Percentiles rank a stretch among this genome's conserved stretches.
Evolutionary conservation across 2,113 vertebrate species (phyloP).

Genomic region (Labeo rohita): DNA sequence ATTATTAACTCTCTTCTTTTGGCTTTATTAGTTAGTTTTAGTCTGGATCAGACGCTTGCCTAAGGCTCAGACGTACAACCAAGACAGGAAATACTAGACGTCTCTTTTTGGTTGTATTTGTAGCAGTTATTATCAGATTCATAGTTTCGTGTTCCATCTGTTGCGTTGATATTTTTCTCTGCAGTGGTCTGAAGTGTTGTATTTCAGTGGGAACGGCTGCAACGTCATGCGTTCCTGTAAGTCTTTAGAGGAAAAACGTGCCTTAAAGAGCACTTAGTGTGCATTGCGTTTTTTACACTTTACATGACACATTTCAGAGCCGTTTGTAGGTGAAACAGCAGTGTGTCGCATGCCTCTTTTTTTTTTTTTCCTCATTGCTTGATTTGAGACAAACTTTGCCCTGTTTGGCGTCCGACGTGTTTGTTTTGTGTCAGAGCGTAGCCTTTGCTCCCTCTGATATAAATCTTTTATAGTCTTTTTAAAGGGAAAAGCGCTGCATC

Average conservation of each 20-base stretch:
- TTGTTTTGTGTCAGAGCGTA: constrained; percentile 28
- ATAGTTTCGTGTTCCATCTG: too few relatives aligned
- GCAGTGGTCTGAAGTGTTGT: neutral
- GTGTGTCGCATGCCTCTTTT: neutral
- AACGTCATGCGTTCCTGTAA: neutral
- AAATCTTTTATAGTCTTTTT: constrained; percentile 33
- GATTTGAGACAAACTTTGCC: constrained; percentile 34
- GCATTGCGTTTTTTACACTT: neutral
- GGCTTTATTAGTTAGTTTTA: neutral
- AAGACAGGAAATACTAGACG: neutral
- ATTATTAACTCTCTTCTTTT: neutral
- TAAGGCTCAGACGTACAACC: neutral
- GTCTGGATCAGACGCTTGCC: neutral
- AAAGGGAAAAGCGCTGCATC: neutral
- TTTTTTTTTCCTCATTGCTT: neutral
- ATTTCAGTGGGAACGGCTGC: neutral
- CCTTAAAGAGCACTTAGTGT: neutral
- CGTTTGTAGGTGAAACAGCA: neutral
- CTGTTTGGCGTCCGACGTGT: constrained; percentile 15
- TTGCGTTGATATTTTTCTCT: neutral
- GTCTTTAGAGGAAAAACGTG: neutral
- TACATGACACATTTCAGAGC: neutral
- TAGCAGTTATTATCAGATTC: neutral
- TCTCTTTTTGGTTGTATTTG: neutral
- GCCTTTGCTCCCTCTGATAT: constrained; percentile 42